Evolutionary conservation across 1,140 invertebrate genomes (phyloP).

Genomic region (Anadara kagoshimensis): DNA sequence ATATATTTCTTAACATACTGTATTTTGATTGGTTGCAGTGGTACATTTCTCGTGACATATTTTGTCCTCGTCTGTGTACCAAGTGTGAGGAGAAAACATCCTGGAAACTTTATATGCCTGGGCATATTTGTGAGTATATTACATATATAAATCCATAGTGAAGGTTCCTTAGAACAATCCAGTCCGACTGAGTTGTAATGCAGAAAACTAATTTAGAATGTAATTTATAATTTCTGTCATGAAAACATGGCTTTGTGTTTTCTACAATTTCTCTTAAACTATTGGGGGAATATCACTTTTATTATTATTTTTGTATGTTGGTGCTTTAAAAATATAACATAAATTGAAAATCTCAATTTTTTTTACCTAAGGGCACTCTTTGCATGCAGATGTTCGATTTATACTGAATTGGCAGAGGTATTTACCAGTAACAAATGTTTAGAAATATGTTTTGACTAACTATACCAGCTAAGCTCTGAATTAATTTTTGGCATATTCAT

Average conservation of each 20-base stretch:
- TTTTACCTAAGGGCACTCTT: too few relatives aligned
- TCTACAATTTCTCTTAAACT: neutral
- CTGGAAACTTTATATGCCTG: slow-evolving; percentile 76
- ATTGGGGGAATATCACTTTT: neutral
- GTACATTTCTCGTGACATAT: slow-evolving; percentile 74
- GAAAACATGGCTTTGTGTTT: neutral
- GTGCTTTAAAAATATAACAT: too few relatives aligned
- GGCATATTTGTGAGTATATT: slow-evolving; percentile 74
- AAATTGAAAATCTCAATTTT: too few relatives aligned
- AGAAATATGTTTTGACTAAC: too few relatives aligned
- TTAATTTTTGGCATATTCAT: too few relatives aligned
- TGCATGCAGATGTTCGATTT: too few relatives aligned
- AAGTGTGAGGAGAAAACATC: slow-evolving; percentile 78
- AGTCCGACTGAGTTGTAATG: neutral
- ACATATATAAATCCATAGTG: neutral
- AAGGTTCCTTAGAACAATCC: neutral
- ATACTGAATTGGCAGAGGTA: too few relatives aligned
- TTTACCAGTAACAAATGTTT: too few relatives aligned
- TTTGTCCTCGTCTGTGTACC: slow-evolving; percentile 91
- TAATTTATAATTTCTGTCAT: neutral
- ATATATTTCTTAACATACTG: too few relatives aligned
- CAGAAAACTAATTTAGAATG: neutral
- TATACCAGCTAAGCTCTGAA: too few relatives aligned
- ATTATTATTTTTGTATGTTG: too few relatives aligned
- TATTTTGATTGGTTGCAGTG: slow-evolving; percentile 19